Base-by-base conservation (phyloP, 2,797 vertebrate species). In the Chromis chromis region DNA sequence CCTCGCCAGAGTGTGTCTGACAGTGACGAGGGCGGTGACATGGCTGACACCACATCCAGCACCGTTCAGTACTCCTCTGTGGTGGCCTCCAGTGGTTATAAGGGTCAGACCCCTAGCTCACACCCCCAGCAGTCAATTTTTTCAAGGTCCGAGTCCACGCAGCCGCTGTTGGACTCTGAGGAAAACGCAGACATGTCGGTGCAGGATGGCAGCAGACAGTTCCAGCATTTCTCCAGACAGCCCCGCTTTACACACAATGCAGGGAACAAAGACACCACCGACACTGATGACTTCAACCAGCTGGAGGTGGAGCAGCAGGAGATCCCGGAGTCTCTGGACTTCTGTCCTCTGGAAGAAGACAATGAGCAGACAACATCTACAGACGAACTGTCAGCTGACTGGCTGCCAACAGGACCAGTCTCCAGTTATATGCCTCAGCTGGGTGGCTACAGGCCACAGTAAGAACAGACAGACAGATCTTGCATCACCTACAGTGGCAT, bases 11-110 rank as follows among this genome's bases (percentile, higher is more conserved):
- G 98, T 5, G 96, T 98, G 62, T 98, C 97, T 0, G 97, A 97
- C 90, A 96, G 94, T 0, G 97, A 99, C 0, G 97, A 97, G 74
- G 95, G 95, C 0, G 96, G 88, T 0, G 92, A 98, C 88, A 94
- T 95, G 0, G 91, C 94, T 0, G 97, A 98, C 83, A 98, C 95
- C 75, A 97, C 96, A 0, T 96, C 96, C 2, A 96, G 97, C 91
- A 97, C 96, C 0, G 95, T 99, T 0, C 97, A 98, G 90, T 99
- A 99, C 76, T 98, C 97, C 0, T 96, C 97, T 0, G 96, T 99
- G 54, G 95, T 98, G 11, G 96, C 96, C 4, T 96, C 96, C 3
- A 96, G 94, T 53, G 96, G 93, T 0, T 98, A 99, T 21, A 97
- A 98, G 79, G 96, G 95, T 7, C 97, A 98, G 85, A 98, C 95